Evolutionary conservation across 2,797 vertebrate genomes (phyloP).

Genomic region (Cebuella pygmaea): DNA sequence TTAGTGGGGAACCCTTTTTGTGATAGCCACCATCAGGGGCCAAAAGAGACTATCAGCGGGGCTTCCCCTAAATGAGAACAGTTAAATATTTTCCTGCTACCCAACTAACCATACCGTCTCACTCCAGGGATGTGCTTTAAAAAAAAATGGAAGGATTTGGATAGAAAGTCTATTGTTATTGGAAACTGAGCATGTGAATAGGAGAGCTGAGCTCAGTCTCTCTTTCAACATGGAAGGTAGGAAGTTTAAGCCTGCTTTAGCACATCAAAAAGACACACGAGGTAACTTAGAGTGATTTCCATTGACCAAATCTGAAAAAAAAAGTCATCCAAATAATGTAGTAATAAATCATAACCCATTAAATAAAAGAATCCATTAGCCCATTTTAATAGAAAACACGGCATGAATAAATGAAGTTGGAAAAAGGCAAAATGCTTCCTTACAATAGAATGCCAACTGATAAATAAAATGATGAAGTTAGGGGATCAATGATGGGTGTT

Average conservation of each 20-base stretch:
- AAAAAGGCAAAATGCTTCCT: constrained; percentile 4
- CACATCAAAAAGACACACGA: background rate
- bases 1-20: background rate
- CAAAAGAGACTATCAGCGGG: background rate
- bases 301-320: background rate
- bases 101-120: background rate
- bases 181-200: background rate
- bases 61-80: background rate
- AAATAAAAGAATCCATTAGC: background rate
- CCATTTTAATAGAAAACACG: background rate
- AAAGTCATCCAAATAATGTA: background rate
- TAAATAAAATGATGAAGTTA: background rate
- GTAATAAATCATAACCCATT: background rate
- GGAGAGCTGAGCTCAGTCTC: background rate
- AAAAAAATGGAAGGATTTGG: background rate
- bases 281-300: background rate
- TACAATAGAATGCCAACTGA: background rate
- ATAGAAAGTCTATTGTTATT: background rate
- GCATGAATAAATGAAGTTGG: background rate
- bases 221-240: background rate
- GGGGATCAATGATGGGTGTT: background rate
- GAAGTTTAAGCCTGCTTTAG: background rate
- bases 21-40: background rate
- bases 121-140: background rate
- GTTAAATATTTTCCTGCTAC: background rate